These are phyloP conservation scores for Drosophila nr. perissopoda DNA, from an alignment of 2,888 invertebrate species.

Conservation along the genomic window DNA sequence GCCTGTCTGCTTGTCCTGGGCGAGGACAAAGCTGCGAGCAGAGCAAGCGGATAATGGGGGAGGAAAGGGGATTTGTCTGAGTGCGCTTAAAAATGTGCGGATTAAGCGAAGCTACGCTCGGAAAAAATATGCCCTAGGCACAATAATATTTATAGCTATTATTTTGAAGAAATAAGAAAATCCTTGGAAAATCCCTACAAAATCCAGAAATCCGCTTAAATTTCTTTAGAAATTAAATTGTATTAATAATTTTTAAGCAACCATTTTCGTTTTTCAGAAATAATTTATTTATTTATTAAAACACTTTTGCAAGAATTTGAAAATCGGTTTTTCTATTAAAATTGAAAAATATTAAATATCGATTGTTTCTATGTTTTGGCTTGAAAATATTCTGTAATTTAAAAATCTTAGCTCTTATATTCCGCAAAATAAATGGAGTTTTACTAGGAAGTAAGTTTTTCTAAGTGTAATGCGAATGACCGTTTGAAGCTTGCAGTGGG, in stretches of 20 bases:
- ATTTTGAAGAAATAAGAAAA: neutral
- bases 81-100: constrained; percentile 35
- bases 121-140: neutral
- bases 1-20: constrained; percentile 1
- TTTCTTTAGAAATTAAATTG: neutral
- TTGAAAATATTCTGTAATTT: neutral
- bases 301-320: neutral
- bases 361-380: neutral
- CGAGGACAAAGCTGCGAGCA: neutral
- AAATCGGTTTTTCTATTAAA: neutral
- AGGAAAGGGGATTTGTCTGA: constrained; percentile 6
- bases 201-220: neutral
- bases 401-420: neutral
- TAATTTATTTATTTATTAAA: neutral
- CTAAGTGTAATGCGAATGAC: constrained; percentile 17
- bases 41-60: neutral
- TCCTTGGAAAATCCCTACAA: neutral
- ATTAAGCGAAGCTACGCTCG: constrained; percentile 16
- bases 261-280: neutral
- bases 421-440: neutral
- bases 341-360: neutral
- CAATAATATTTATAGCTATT: neutral
- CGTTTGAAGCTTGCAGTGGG: constrained; percentile 14
- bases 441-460: neutral
- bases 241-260: neutral